A percentile compares a stretch with the other conserved stretches of the same genome.
Conservation (phyloP, 2,113 vertebrate species). For the Odocoileus hemionus region DNA sequence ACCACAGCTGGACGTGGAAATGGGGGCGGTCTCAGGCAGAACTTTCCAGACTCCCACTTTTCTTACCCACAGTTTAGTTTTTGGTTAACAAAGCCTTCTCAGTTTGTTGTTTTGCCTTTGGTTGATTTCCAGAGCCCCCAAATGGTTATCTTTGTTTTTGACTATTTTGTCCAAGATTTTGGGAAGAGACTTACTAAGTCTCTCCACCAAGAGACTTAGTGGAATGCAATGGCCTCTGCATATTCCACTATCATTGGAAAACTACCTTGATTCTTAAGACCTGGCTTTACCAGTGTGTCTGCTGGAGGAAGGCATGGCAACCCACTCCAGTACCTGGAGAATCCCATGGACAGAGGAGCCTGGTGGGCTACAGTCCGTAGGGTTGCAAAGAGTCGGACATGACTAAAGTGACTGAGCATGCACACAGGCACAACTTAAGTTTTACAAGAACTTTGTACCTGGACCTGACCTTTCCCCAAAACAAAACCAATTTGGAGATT, state of each 20-base stretch:
- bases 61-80: background rate
- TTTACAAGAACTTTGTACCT: background rate
- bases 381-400: background rate
- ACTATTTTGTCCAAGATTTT: background rate
- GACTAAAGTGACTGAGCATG: background rate
- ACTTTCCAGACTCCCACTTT: background rate
- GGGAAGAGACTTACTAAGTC: background rate
- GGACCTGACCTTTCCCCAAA: background rate
- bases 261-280: background rate
- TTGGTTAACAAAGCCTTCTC: background rate
- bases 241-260: background rate
- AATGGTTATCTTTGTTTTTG: background rate
- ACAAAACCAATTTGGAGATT: background rate
- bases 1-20: too few species aligned
- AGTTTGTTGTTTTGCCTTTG: background rate
- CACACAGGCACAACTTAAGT: background rate
- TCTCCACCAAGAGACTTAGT: background rate
- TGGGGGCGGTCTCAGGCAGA: background rate
- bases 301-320: background rate
- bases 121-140: background rate
- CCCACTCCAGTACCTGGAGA: background rate
- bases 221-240: background rate
- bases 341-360: background rate
- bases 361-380: background rate
- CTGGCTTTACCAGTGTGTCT: background rate